Evolutionary conservation across 1,140 invertebrate genomes (phyloP).

Genomic region (Piezodorus guildinii): DNA sequence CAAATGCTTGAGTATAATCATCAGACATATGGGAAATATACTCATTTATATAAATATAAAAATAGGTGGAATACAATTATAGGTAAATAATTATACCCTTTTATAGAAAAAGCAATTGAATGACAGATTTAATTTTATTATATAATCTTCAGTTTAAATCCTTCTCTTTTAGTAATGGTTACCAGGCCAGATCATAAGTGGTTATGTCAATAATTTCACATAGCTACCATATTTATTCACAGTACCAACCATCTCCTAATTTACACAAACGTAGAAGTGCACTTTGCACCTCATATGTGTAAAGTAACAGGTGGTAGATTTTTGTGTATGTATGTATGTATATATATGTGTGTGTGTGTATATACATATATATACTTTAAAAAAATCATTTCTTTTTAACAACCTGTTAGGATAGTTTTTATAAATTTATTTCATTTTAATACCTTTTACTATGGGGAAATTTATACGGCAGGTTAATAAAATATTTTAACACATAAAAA

Average conservation of each 20-base stretch:
- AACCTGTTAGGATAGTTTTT: not conserved
- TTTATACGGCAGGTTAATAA: not conserved
- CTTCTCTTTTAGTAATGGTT: not conserved
- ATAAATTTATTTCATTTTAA: not conserved
- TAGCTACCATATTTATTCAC: not conserved
- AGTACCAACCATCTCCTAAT: not conserved
- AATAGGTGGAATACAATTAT: not conserved
- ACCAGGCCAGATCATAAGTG: not conserved
- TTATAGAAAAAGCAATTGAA: not conserved
- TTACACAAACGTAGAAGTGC: conserved; percentile 6
- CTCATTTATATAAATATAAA: conserved; percentile 8
- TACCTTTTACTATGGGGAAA: conserved; percentile 3
- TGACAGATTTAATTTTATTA: not conserved
- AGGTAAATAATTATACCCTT: not conserved
- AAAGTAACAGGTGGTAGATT: not conserved
- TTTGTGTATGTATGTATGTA: not conserved
- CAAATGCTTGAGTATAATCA: not conserved
- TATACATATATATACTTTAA: too few species aligned
- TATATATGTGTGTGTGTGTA: not conserved
- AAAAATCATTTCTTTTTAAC: too few species aligned
- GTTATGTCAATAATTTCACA: not conserved
- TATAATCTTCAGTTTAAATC: not conserved
- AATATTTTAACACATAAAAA: not conserved
- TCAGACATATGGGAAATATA: not conserved
- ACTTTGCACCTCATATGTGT: conserved; percentile 7